Evolutionary conservation across 92 coral and sea anemone genomes (phyloP).

Genomic region (Porites evermanni): DNA sequence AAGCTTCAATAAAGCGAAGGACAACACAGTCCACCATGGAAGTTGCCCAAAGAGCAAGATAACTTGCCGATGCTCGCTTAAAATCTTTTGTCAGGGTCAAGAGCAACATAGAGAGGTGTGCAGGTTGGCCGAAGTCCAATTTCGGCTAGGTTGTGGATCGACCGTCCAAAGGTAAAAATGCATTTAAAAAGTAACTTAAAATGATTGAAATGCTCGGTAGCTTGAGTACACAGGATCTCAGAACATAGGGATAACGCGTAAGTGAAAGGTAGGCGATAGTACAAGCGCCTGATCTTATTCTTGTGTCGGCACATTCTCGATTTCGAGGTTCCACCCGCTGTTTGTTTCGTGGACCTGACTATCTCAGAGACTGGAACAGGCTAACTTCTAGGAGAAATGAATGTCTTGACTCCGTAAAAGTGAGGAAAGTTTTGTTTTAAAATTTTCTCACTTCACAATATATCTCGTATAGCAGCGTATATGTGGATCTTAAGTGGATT

Average conservation of each 20-base stretch:
- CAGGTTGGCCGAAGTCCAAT: constrained; percentile 21
- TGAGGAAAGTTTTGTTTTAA: no score
- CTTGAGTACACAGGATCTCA: not conserved
- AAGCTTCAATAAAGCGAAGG: constrained; percentile 5
- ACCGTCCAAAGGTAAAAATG: constrained; percentile 6
- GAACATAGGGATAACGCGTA: no score
- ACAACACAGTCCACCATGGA: constrained; percentile 6
- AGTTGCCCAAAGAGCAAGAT: constrained; percentile 8
- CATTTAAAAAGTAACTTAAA: constrained; percentile 14
- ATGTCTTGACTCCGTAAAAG: no score
- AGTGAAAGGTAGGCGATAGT: no score
- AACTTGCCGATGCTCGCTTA: not conserved
- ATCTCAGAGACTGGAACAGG: no score
- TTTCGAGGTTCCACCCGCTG: no score
- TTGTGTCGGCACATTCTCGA: no score
- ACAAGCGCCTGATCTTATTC: no score
- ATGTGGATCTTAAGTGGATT: not conserved
- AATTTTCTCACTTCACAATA: constrained; percentile 16
- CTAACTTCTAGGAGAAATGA: no score
- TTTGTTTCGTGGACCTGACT: no score
- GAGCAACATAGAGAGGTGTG: constrained; percentile 19
- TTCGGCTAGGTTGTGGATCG: constrained; percentile 21
- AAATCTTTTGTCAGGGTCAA: not conserved
- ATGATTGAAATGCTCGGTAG: not conserved
- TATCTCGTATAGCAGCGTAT: constrained; percentile 23